These are phyloP conservation scores for Yponomeuta plumbellus DNA, from an alignment of 2,888 invertebrate genomes.

Conservation along the genomic window DNA sequence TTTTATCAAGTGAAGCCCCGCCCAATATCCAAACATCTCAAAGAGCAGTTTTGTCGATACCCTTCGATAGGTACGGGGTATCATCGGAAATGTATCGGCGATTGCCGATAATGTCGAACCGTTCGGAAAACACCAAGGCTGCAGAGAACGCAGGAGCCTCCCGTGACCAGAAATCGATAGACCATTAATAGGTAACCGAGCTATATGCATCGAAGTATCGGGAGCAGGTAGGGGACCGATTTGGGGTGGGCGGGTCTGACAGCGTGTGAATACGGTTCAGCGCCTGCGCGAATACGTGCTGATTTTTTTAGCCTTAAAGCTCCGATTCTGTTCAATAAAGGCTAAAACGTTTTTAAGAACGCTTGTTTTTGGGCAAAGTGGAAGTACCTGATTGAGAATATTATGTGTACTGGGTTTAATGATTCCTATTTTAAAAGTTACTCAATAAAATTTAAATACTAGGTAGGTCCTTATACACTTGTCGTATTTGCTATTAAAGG, in stretches of 20 bases:
- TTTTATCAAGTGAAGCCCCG: neutral
- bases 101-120: slow-evolving; percentile 75
- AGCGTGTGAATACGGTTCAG: slow-evolving; percentile 37
- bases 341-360: neutral
- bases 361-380: too few species aligned
- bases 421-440: too few species aligned
- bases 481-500: too few species aligned
- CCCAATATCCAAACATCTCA: neutral
- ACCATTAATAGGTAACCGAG: slow-evolving; percentile 62
- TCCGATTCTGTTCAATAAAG: neutral
- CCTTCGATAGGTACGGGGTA: slow-evolving; percentile 19
- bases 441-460: too few species aligned
- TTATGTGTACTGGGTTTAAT: too few species aligned
- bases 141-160: slow-evolving; percentile 54
- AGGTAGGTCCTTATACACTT: too few species aligned
- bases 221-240: slow-evolving; percentile 53
- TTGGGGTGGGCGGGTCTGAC: slow-evolving; percentile 32
- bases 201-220: slow-evolving; percentile 54
- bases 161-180: slow-evolving; percentile 71
- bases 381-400: too few species aligned
- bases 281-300: slow-evolving; percentile 49
- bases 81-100: slow-evolving; percentile 70
- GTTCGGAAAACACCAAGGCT: slow-evolving; percentile 74
- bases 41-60: slow-evolving; percentile 36
- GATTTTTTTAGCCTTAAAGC: neutral